Conservation (phyloP, 2,113 vertebrate species). For the Indri indri region DNA sequence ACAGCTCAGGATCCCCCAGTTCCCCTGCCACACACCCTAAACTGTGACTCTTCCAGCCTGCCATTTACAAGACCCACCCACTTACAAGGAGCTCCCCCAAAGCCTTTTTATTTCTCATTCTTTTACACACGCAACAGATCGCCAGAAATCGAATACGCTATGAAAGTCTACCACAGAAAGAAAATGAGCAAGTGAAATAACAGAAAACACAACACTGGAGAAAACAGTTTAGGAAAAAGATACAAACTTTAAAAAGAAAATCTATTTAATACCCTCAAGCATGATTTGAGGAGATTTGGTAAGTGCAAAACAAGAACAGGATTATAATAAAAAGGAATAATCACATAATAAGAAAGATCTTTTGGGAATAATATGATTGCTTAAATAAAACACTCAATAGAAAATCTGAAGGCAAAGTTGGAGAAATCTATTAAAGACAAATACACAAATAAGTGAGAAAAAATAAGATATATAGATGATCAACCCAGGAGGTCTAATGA, state of each 20-base stretch:
- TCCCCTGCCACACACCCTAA: neutral
- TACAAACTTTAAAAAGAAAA: neutral
- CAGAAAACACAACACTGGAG: neutral
- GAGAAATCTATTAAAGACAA: neutral
- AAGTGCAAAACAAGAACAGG: neutral
- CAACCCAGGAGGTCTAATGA: neutral
- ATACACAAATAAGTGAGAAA: neutral
- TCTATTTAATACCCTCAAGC: neutral
- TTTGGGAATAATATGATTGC: neutral
- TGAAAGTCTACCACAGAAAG: neutral
- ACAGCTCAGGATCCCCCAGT: neutral
- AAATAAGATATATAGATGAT: neutral
- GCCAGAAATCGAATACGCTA: neutral
- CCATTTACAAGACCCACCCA: neutral
- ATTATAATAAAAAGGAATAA: neutral
- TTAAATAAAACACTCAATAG: neutral
- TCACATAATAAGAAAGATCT: neutral
- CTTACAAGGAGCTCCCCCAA: neutral
- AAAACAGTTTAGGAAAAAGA: neutral
- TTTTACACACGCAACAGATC: neutral
- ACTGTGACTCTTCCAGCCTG: neutral
- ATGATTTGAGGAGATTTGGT: neutral
- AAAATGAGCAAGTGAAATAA: neutral
- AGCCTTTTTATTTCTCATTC: neutral
- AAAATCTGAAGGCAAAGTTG: conserved; percentile 1